phyloP scores from a whole-genome alignment of 35 echinoderm and acorn worm species.

The Stichopus chloronotus region DNA sequence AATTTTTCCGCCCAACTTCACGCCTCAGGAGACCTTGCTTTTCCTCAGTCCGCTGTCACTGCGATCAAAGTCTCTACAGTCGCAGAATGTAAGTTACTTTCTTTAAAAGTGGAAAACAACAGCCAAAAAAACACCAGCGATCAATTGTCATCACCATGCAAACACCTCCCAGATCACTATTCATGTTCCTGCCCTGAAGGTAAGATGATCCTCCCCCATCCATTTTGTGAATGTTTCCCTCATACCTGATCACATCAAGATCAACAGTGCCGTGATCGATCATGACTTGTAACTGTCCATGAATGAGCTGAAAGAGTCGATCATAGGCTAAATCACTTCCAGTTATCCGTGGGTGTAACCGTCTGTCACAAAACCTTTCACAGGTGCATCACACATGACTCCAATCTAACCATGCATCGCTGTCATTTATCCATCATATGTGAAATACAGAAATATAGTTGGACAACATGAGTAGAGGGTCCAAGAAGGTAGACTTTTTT shows the following conservation, averaged over 20 bases:
- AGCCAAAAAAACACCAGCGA: background rate
- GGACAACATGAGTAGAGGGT: too few species aligned
- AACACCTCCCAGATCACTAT: background rate
- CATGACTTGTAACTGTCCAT: background rate
- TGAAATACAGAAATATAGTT: too few species aligned
- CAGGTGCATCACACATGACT: too few species aligned
- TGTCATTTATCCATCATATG: too few species aligned
- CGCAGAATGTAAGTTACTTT: constrained; percentile 37
- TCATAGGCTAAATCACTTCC: too few species aligned
- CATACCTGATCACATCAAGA: background rate
- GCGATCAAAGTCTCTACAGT: constrained; percentile 40
- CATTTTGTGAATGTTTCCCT: background rate
- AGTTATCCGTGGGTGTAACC: too few species aligned
- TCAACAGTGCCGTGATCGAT: background rate
- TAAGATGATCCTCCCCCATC: background rate
- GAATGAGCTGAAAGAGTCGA: too few species aligned
- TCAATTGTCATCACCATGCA: background rate
- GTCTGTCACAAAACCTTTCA: too few species aligned
- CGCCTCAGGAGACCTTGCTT: constrained; percentile 3
- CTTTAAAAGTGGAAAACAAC: background rate
- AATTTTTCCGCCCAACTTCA: constrained; percentile 42
- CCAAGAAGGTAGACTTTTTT: too few species aligned
- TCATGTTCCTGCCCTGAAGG: background rate
- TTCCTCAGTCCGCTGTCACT: constrained; percentile 24
- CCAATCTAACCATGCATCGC: too few species aligned